Base-by-base conservation (phyloP, 2,113 vertebrate species). In the Rhineura floridana region DNA sequence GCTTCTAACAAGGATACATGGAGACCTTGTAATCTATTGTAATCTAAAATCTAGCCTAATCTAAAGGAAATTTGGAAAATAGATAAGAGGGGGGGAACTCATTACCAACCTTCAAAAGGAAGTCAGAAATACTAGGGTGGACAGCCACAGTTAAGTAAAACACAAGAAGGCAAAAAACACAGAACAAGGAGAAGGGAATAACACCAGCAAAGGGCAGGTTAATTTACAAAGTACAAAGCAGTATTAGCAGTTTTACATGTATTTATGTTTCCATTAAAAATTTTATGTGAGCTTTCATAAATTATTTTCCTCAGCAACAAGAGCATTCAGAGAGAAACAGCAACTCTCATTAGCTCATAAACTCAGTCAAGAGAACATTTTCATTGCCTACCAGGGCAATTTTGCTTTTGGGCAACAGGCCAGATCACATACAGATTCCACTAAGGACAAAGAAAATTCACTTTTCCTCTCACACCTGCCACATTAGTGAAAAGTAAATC, bases 311-410 rank as follows among this genome's bases (percentile, higher is more conserved):
- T 89, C 85, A 88, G 91, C 77, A 73, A 90, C 79, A 90, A 90
- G 83, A 85, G 59, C 77, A 90, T 84, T 90, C 81, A 39, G 19
- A 82, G 85, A 81, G 87, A 87, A 96, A 94, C 78, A 94, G 90
- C 55, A 94, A 87, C 79, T 83, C 70, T 84, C 83, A 83, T 93
- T 89, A 85, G 72, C 75, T 95, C 90, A 88, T 88, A 95, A 92
- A 95, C 89, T 90, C 89, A 90, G 92, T 84, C 84, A 63, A 88
- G 50, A 70, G 89, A 94, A 91, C 1, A 48, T 80, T 94, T 94
- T 88, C 92, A 84, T 89, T 92, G 89, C 84, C 90, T 90, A 86
- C 55, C 8, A 85, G 48, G 91, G 75, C 13, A 92, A 83, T 90
- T 94, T 95, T 84, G 55, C 65, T 93, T 83, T 84, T 92, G 65